phyloP scores from a whole-genome alignment of 2,797 vertebrate genomes.

The Florisuga fusca region DNA sequence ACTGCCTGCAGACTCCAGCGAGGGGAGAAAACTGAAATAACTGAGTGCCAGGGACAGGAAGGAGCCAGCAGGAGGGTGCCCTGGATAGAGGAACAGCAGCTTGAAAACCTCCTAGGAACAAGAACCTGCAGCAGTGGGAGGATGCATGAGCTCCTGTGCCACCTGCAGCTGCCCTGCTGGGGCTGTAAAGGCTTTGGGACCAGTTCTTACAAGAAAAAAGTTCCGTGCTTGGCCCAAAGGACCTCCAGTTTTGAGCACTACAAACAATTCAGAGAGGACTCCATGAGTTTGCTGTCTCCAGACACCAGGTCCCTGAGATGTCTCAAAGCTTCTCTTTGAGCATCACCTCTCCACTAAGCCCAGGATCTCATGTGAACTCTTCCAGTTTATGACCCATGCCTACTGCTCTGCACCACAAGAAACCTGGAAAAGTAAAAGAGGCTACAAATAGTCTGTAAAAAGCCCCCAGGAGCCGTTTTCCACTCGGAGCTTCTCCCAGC shows the following conservation, averaged over 20 bases:
- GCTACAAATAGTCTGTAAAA: neutral
- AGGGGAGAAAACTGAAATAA: neutral
- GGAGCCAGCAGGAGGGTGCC: neutral
- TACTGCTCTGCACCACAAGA: neutral
- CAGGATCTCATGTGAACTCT: fast-evolving
- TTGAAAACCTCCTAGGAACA: neutral
- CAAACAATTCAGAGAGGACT: neutral
- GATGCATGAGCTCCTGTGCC: neutral
- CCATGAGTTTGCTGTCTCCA: neutral
- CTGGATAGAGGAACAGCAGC: neutral
- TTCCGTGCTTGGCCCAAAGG: neutral
- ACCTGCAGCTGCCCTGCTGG: fast-evolving
- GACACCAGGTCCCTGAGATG: neutral
- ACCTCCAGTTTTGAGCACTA: neutral
- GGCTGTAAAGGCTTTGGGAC: neutral
- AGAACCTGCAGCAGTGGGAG: neutral
- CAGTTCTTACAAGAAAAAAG: neutral
- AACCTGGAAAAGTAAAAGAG: neutral
- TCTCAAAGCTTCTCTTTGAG: neutral
- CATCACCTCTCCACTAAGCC: neutral
- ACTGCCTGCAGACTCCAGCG: neutral
- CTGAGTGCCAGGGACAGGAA: neutral
- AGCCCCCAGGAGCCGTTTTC: neutral
- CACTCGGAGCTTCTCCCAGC: neutral
- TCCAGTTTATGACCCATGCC: neutral